Base-by-base conservation (phyloP, 1,140 invertebrate species). In the Drosophila trapezifrons region DNA sequence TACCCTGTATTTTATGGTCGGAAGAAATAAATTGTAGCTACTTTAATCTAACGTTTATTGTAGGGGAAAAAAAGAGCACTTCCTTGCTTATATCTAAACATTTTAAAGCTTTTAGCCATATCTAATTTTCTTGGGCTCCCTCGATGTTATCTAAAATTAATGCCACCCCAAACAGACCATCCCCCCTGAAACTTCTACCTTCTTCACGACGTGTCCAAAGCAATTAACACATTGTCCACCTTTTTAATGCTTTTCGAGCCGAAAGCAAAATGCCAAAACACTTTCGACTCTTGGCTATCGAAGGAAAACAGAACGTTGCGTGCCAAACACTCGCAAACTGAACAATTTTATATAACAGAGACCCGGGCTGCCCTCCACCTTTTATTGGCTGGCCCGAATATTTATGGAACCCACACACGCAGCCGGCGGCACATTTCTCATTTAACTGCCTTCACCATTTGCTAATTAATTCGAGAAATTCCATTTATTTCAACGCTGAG, bases 151-250 rank as follows among this genome's bases (percentile, higher is more conserved):
- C 29, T 35, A 37, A n/a, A 40, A 15, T 38, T 37, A 47, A 40
- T 49, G 37, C 32, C 35, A 22, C 10, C 29, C 15, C 17, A 2
- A 40, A 22, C 0, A 8, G 7, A 42, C 35, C 35, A 17, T 29
- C 20, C 32, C 4, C 45, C 15, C 10, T 17, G 12, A 9, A 22
- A 55, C 27, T n/a, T 32, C 15, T 29, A 20, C 17, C 49, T 18
- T 43, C 25, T 47, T 69, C 57, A 85, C 65, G 82, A 86, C 71
- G 62, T 87, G 79, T 83, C 76, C 76, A 64, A 86, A 64, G 64
- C 83, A 87, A 87, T 87, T 87, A 87, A 87, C 83, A 87, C 83
- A 89, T 87, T 89, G 82, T 86, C 83, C 79, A 87, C 83, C 54
- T 79, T 85, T 86, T 82, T 76, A 86, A 64, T 81, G 58, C 47